A percentile compares a stretch with the other conserved stretches of the same genome.
These are phyloP conservation scores for Xenops minutus DNA, from an alignment of 2,797 vertebrate species.

Conservation along the genomic window DNA sequence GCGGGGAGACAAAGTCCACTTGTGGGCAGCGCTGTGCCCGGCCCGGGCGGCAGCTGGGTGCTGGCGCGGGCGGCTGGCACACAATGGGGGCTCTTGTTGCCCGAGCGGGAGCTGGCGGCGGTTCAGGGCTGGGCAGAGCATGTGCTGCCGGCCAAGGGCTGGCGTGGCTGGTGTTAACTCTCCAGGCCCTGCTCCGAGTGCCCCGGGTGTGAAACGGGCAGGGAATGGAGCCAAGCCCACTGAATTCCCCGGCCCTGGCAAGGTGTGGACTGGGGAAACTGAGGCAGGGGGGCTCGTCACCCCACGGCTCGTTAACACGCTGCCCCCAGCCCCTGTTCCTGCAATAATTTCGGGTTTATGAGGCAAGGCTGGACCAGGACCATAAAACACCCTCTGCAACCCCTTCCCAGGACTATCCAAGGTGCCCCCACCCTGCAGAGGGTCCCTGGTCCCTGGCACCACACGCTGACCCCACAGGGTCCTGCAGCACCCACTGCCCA, in stretches of 20 bases:
- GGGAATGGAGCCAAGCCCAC: background rate
- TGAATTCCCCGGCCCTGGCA: fast-evolving
- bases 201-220: fast-evolving
- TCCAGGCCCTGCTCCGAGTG: background rate
- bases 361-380: background rate
- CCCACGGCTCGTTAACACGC: fast-evolving
- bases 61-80: background rate
- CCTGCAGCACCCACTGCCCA: fast-evolving
- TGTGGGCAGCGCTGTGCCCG: background rate
- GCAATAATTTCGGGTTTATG: fast-evolving
- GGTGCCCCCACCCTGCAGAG: background rate
- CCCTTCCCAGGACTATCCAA: background rate
- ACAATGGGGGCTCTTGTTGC: conserved; percentile 41
- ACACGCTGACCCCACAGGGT: fast-evolving
- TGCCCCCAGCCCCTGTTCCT: background rate
- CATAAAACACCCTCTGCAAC: fast-evolving
- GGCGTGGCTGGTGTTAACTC: background rate
- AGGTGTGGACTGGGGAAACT: fast-evolving
- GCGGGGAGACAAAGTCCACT: conserved; percentile 1
- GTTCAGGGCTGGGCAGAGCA: conserved; percentile 23
- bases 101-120: background rate
- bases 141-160: background rate
- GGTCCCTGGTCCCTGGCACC: background rate
- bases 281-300: background rate
- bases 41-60: conserved; percentile 19